A percentile compares a stretch with the other conserved stretches of the same genome.
Conservation (phyloP, 2,888 invertebrate genomes). For the Tetragonisca angustula region DNA sequence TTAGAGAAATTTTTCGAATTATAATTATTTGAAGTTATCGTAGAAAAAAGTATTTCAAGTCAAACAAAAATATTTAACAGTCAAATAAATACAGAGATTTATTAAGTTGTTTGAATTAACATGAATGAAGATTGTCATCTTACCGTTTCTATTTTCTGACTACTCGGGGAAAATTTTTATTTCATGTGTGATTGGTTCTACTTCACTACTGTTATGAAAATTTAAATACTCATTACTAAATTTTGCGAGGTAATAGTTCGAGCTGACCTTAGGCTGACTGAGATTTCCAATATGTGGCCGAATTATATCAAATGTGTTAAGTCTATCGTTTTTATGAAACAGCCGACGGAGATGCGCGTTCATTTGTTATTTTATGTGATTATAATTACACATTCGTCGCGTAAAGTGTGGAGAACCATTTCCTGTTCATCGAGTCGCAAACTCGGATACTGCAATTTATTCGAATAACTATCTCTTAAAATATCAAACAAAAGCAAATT, state of each 20-base stretch:
- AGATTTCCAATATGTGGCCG: constrained; percentile 49
- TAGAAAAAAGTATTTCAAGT: no score
- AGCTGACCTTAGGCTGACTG: constrained; percentile 34
- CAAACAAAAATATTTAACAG: no score
- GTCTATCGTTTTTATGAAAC: constrained; percentile 43
- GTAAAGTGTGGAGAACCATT: neutral
- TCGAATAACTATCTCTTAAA: neutral
- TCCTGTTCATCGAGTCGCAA: neutral
- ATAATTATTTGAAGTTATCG: no score
- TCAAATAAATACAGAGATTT: no score
- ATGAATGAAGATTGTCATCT: no score
- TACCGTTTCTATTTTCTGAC: no score
- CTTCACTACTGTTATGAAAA: neutral
- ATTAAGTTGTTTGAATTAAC: no score
- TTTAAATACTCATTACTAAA: neutral
- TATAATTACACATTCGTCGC: constrained; percentile 12
- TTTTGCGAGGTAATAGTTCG: neutral
- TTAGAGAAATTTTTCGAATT: no score
- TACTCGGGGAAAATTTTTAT: no score
- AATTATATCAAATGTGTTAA: constrained; percentile 48
- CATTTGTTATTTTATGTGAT: constrained; percentile 7
- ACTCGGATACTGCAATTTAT: neutral
- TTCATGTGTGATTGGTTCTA: no score
- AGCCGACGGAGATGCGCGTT: constrained; percentile 24
- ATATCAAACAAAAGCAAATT: neutral